phyloP scores from a whole-genome alignment of 2,888 invertebrate genomes.

The Eilema griseolum region DNA sequence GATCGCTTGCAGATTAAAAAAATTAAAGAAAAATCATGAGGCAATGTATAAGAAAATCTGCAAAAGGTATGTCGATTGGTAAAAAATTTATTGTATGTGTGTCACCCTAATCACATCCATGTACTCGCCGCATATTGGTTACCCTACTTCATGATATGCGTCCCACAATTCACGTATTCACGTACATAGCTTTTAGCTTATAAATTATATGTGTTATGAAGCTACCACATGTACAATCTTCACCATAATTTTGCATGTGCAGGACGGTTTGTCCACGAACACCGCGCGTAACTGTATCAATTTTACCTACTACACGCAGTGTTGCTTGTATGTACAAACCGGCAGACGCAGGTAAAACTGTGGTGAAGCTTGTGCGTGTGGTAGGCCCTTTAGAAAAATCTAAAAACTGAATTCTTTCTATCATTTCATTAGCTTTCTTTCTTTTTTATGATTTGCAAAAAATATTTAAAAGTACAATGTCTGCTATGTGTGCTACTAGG shows the following conservation, averaged over 20 bases:
- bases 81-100: conserved; percentile 51
- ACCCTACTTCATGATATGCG: conserved; percentile 41
- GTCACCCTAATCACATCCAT: conserved; percentile 51
- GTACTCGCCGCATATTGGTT: conserved; percentile 31
- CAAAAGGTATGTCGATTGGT: conserved; percentile 63
- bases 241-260: too few species aligned
- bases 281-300: too few species aligned
- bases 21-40: conserved; percentile 48
- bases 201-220: not conserved
- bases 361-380: too few species aligned
- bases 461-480: not conserved
- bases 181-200: conserved; percentile 9
- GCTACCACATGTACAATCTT: too few species aligned
- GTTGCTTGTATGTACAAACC: too few species aligned
- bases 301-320: too few species aligned
- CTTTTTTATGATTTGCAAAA: not conserved
- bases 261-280: too few species aligned
- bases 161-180: conserved; percentile 19
- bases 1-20: conserved; percentile 42
- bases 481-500: too few species aligned
- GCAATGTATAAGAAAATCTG: conserved; percentile 62
- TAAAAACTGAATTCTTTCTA: not conserved
- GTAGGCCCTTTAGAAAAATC: too few species aligned
- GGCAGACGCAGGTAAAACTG: too few species aligned
- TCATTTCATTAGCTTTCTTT: not conserved